Conservation (phyloP, 2,797 vertebrate species). For the Poeciliopsis presidionis region DNA sequence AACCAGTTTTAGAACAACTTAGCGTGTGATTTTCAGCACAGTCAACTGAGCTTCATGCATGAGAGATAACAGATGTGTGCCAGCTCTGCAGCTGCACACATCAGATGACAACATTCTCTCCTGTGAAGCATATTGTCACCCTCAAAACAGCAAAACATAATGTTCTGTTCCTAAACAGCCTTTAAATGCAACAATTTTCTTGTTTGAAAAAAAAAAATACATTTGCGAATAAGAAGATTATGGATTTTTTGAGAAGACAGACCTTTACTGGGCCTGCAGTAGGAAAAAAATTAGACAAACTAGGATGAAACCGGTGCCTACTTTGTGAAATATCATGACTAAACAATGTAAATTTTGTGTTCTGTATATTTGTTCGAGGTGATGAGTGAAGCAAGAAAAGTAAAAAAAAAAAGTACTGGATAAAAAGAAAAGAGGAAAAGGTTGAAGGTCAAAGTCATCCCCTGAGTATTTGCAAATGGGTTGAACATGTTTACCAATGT, state of each 20-base stretch:
- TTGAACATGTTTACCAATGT: neutral
- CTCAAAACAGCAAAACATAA: neutral
- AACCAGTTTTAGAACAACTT: neutral
- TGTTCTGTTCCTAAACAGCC: neutral
- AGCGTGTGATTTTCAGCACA: neutral
- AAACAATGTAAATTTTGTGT: neutral
- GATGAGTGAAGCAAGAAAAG: neutral
- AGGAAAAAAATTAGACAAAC: neutral
- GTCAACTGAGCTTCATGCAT: neutral
- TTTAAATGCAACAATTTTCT: neutral
- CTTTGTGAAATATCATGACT: neutral
- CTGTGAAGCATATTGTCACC: neutral
- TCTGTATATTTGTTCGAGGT: neutral
- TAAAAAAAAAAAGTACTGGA: neutral
- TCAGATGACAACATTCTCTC: neutral
- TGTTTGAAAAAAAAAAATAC: neutral
- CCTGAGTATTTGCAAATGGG: conserved; percentile 1
- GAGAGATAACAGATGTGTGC: neutral
- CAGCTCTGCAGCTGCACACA: neutral
- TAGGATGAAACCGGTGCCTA: neutral
- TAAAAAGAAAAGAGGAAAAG: neutral
- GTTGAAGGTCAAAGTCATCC: neutral
- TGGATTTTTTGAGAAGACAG: neutral
- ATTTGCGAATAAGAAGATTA: neutral
- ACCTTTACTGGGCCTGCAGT: neutral